These are phyloP conservation scores for Ataeniobius toweri DNA, from an alignment of 2,797 vertebrate genomes.

Conservation along the genomic window DNA sequence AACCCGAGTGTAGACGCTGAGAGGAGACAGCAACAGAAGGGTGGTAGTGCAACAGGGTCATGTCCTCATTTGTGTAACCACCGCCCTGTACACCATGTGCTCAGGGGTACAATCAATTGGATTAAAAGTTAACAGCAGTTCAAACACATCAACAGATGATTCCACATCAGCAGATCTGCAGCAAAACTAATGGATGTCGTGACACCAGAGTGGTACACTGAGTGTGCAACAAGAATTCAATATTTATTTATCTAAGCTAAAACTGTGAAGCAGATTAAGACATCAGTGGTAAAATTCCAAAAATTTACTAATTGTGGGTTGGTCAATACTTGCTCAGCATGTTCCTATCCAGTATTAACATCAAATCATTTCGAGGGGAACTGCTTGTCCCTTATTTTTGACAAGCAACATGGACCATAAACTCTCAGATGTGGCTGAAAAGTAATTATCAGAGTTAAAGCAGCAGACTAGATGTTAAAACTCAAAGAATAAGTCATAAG, in stretches of 20 bases:
- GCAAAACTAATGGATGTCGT: background rate
- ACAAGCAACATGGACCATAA: background rate
- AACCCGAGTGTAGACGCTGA: slow-evolving; percentile 18
- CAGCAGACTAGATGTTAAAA: background rate
- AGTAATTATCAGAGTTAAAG: background rate
- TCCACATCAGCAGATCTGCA: slow-evolving; percentile 11
- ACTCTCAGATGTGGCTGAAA: background rate
- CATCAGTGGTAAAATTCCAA: background rate
- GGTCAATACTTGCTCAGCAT: background rate
- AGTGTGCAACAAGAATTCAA: background rate
- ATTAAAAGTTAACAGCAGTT: slow-evolving; percentile 36
- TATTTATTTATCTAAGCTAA: background rate
- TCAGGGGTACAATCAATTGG: slow-evolving; percentile 49
- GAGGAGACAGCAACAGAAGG: slow-evolving; percentile 17
- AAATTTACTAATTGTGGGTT: background rate
- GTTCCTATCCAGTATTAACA: background rate
- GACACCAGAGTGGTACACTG: background rate
- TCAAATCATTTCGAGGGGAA: background rate
- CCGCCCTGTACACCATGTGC: slow-evolving; percentile 30
- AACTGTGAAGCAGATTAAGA: background rate
- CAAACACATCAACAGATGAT: slow-evolving; percentile 44
- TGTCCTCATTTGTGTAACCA: slow-evolving; percentile 49
- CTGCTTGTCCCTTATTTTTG: background rate
- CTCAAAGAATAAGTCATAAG: background rate
- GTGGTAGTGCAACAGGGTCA: slow-evolving; percentile 30